These are phyloP conservation scores for Hephaestus fuliginosus DNA, from an alignment of 2,797 vertebrate species.

Conservation along the genomic window DNA sequence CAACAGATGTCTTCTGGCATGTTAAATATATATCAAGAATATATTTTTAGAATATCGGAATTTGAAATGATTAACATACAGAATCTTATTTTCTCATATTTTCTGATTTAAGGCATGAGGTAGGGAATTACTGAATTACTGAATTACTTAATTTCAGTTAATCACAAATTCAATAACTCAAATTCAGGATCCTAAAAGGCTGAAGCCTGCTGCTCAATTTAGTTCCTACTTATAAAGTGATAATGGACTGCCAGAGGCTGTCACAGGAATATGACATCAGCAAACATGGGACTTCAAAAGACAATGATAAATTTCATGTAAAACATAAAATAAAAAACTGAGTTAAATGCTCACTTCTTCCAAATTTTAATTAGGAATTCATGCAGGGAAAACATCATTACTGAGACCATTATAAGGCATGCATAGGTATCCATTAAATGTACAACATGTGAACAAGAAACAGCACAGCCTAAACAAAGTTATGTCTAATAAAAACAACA, in stretches of 20 bases:
- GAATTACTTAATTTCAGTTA: not conserved
- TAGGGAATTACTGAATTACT: not conserved
- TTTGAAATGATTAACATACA: not conserved
- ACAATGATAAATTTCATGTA: slow-evolving; percentile 7
- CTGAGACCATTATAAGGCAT: slow-evolving; percentile 42
- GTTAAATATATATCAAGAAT: not conserved
- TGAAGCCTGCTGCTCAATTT: not conserved
- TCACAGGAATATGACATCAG: slow-evolving; percentile 8
- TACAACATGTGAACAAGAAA: slow-evolving; percentile 5
- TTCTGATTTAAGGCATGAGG: not conserved
- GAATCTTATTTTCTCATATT: not conserved
- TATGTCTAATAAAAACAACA: slow-evolving; percentile 77
- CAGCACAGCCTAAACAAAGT: slow-evolving; percentile 12
- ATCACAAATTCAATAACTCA: not conserved
- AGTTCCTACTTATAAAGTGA: slow-evolving; percentile 13
- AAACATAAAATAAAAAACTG: slow-evolving; percentile 12
- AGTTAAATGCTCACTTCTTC: too few species aligned
- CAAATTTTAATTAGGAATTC: slow-evolving; percentile 18
- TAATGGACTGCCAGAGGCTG: slow-evolving; percentile 3
- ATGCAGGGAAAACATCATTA: slow-evolving; percentile 54
- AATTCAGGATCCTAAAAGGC: slow-evolving; percentile 4
- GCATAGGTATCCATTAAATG: slow-evolving; percentile 33
- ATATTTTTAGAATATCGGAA: not conserved
- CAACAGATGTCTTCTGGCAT: not conserved
- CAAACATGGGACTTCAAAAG: slow-evolving; percentile 26